A percentile compares a stretch with the other conserved stretches of the same genome.
phyloP scores from a whole-genome alignment of 2,113 vertebrate species.

The Mus pahari region DNA sequence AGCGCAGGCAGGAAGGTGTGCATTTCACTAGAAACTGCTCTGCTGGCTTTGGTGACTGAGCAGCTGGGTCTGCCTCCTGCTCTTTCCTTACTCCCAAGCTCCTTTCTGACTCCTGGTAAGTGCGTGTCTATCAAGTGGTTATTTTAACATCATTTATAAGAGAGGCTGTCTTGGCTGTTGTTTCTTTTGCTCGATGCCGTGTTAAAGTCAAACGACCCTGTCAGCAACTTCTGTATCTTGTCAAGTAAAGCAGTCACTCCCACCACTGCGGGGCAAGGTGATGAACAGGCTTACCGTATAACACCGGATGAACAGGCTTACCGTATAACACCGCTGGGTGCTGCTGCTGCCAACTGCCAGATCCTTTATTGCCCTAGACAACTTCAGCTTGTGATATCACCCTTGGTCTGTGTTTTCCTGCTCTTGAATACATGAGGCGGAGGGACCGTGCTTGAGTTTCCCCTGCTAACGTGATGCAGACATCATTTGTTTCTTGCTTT shows the following conservation, averaged over 20 bases:
- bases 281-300: accelerated
- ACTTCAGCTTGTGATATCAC: not conserved
- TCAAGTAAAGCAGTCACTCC: not conserved
- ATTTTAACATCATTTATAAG: not conserved
- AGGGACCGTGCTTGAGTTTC: conserved; percentile 35
- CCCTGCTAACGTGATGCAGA: conserved; percentile 12
- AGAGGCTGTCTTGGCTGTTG: not conserved
- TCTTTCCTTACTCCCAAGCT: not conserved
- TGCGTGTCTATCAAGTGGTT: not conserved
- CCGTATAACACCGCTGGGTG: accelerated
- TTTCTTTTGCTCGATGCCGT: not conserved
- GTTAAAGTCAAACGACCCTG: not conserved
- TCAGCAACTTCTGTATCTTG: not conserved
- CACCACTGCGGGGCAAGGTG: accelerated
- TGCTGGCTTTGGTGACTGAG: not conserved
- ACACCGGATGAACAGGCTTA: accelerated
- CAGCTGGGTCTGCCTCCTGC: too few relatives aligned
- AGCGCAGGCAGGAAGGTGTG: accelerated
- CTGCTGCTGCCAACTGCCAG: accelerated
- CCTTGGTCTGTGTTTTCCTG: not conserved
- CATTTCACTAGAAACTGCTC: not conserved
- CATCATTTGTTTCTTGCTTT: conserved; percentile 70
- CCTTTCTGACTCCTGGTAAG: not conserved
- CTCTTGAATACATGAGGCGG: accelerated
- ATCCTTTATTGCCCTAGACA: not conserved